Percentiles rank a stretch among this genome's conserved stretches.
These are phyloP conservation scores for Myripristis jacobus DNA, from an alignment of 2,797 vertebrate genomes.

Conservation along the genomic window DNA sequence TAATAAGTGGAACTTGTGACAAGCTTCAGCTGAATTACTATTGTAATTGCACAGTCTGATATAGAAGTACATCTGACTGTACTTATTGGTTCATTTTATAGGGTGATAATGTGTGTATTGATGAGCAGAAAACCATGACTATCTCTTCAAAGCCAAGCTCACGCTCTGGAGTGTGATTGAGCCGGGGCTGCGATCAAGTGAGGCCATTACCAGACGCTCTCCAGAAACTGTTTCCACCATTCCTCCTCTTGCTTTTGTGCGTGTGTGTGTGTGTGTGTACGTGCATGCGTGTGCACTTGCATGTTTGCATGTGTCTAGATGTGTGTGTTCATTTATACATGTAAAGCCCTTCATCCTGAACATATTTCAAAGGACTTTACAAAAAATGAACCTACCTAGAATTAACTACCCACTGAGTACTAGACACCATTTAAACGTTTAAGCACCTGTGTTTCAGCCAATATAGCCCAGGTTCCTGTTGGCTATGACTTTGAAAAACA, in stretches of 20 bases:
- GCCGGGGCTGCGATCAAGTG: constrained; percentile 43
- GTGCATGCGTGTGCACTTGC: not conserved
- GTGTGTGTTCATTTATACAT: no score
- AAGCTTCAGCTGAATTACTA: constrained; percentile 49
- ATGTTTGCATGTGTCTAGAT: no score
- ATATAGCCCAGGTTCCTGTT: no score
- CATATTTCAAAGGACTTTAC: no score
- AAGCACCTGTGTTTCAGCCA: no score
- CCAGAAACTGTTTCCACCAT: constrained; percentile 12
- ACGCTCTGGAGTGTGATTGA: constrained; percentile 36
- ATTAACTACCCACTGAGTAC: no score
- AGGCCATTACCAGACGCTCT: constrained; percentile 25
- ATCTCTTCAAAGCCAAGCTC: constrained; percentile 56
- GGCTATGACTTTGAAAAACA: no score
- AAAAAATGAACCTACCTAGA: no score
- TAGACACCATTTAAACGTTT: no score
- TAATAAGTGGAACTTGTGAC: constrained; percentile 62
- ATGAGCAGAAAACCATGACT: constrained; percentile 66
- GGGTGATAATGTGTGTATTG: constrained; percentile 57
- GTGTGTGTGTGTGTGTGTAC: not conserved
- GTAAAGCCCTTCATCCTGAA: no score
- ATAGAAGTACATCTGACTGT: constrained; percentile 57
- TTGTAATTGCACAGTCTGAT: constrained; percentile 53
- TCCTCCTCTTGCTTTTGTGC: not conserved
- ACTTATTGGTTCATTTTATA: constrained; percentile 57